phyloP scores from a whole-genome alignment of 1,140 invertebrate genomes.

The Zaprionus inermis region DNA sequence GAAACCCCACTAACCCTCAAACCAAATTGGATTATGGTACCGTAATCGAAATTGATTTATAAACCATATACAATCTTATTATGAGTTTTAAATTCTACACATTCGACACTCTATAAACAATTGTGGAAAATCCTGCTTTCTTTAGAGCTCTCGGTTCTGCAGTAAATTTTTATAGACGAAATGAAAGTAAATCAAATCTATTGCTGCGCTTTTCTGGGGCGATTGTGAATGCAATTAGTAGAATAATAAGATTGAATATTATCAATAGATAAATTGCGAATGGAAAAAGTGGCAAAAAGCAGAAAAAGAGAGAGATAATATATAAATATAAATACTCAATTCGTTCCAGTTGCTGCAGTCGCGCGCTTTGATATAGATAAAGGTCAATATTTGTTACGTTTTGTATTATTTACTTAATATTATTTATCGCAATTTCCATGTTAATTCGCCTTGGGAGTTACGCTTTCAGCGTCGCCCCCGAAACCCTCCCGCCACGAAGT shows the following conservation, averaged over 20 bases:
- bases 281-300: not conserved
- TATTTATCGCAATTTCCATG: conserved; percentile 42
- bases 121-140: not conserved
- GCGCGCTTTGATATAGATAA: not conserved
- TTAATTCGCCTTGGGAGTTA: conserved; percentile 38
- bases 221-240: conserved; percentile 64
- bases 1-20: not conserved
- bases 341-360: conserved; percentile 10
- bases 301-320: not conserved
- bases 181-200: conserved; percentile 27
- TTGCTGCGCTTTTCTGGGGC: conserved; percentile 60
- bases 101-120: not conserved
- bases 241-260: conserved; percentile 72
- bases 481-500: conserved; percentile 8
- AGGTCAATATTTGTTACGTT: conserved; percentile 54
- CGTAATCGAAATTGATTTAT: conserved; percentile 1
- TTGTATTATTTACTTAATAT: conserved; percentile 55
- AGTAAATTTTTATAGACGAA: conserved; percentile 1
- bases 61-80: not conserved
- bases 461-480: not conserved
- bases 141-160: not conserved
- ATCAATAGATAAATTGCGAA: conserved; percentile 49
- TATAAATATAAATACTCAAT: conserved; percentile 31
- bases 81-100: conserved; percentile 2
- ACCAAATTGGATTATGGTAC: not conserved